Conservation (phyloP, 2,113 vertebrate genomes). For the Malurus melanocephalus region DNA sequence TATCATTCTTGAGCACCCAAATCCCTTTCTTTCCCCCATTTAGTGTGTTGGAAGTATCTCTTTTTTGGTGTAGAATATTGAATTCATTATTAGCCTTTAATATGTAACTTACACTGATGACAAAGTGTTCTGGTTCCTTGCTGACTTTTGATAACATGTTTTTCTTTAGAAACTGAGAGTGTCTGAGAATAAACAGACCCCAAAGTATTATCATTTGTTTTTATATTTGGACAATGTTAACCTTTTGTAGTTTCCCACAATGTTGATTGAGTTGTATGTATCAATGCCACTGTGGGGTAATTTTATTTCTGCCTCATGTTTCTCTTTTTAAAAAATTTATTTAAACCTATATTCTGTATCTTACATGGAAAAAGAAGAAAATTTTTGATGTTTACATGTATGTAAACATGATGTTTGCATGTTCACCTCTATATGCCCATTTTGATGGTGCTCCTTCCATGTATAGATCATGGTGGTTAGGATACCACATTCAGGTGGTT, state of each 20-base stretch:
- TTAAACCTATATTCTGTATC: background rate
- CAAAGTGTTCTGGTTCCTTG: background rate
- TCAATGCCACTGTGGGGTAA: background rate
- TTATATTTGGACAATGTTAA: background rate
- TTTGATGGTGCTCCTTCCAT: background rate
- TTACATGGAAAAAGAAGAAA: background rate
- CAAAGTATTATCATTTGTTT: background rate
- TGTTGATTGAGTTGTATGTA: background rate
- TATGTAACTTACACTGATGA: background rate
- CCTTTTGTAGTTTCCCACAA: background rate
- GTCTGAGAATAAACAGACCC: background rate
- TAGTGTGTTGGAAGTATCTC: background rate
- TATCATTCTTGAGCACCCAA: background rate
- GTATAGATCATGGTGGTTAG: background rate
- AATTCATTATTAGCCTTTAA: background rate
- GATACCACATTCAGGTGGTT: background rate
- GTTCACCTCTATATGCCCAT: background rate
- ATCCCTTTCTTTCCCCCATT: rapidly evolving
- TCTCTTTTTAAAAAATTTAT: background rate
- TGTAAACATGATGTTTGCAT: background rate
- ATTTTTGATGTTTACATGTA: background rate
- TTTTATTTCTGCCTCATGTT: background rate
- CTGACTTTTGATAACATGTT: background rate
- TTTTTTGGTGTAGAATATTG: background rate
- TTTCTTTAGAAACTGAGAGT: background rate